A percentile compares a stretch with the other conserved stretches of the same genome.
These are phyloP conservation scores for Subacronicta megacephala DNA, from an alignment of 2,888 invertebrate genomes.

Conservation along the genomic window DNA sequence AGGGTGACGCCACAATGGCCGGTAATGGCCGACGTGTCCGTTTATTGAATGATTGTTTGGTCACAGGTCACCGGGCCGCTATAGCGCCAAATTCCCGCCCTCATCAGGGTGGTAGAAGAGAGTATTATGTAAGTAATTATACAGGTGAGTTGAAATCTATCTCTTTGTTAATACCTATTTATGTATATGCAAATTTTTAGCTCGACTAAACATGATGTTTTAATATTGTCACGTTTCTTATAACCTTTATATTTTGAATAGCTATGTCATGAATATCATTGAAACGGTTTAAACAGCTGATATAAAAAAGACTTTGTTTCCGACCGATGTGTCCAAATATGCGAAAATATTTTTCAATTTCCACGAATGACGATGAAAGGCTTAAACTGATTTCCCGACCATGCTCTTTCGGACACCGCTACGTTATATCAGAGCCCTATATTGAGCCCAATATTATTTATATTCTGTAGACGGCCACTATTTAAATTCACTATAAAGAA, in stretches of 20 bases:
- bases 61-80: constrained; percentile 86
- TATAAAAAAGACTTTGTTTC: background rate
- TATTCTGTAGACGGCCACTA: too few species aligned
- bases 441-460: too few species aligned
- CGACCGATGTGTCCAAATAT: background rate
- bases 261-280: background rate
- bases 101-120: constrained; percentile 85
- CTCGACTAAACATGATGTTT: background rate
- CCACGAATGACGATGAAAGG: background rate
- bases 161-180: background rate
- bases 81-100: constrained; percentile 88
- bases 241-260: background rate
- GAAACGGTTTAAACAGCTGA: background rate
- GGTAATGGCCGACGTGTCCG: constrained; percentile 10
- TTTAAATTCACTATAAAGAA: too few species aligned
- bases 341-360: background rate
- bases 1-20: constrained; percentile 16
- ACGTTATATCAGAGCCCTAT: too few species aligned
- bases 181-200: background rate
- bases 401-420: too few species aligned
- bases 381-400: too few species aligned
- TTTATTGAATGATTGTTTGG: constrained; percentile 42
- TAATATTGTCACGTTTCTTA: background rate
- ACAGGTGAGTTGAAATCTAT: constrained; percentile 64
- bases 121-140: constrained; percentile 78